Conservation (phyloP, 2,113 vertebrate genomes). For the Hystrix brachyura region DNA sequence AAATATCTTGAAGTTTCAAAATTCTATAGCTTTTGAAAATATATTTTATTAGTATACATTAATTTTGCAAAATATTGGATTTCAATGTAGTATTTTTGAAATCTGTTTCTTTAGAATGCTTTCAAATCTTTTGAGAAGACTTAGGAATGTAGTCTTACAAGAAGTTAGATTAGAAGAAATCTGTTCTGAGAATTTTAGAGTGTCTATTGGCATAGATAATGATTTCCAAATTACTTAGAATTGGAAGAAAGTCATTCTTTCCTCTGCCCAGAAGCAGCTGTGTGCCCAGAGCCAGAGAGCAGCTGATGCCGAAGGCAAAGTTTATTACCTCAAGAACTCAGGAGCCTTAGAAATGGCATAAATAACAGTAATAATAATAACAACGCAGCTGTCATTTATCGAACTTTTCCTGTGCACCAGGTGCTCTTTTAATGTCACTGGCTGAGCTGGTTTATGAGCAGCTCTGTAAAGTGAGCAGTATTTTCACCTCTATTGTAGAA, state of each 20-base stretch:
- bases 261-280: not conserved
- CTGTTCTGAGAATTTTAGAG: not conserved
- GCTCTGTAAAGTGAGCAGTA: not conserved
- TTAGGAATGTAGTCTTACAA: not conserved
- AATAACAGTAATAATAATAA: not conserved
- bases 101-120: constrained; percentile 15
- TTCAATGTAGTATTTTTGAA: not conserved
- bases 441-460: not conserved
- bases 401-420: not conserved
- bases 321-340: not conserved
- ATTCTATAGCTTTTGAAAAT: not conserved
- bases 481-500: not conserved
- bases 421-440: not conserved
- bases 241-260: not conserved
- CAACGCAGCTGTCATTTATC: not conserved
- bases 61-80: not conserved
- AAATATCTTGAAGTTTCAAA: not conserved
- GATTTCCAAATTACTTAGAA: not conserved
- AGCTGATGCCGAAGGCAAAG: not conserved
- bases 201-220: not conserved
- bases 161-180: not conserved
- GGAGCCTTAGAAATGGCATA: not conserved
- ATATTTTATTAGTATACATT: not conserved
- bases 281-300: not conserved
- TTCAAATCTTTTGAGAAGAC: not conserved